Conservation (phyloP, 2,113 vertebrate genomes). For the Nasalis larvatus region DNA sequence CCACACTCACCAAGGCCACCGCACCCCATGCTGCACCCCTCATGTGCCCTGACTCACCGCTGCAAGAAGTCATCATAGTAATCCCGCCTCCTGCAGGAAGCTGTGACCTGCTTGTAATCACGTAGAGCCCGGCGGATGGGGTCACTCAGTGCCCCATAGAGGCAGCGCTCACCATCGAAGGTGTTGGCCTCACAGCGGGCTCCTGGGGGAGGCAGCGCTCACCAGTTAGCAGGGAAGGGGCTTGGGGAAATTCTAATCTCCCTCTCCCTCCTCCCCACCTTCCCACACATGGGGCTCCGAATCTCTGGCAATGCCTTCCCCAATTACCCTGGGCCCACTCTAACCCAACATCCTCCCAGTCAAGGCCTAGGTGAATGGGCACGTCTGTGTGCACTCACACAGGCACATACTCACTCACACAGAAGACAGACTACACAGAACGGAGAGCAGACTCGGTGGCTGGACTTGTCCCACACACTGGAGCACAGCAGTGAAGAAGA, state of each 20-base stretch:
- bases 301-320: background rate
- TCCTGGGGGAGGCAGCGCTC: constrained; percentile 80
- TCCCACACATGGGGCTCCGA: background rate
- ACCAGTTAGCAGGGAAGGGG: background rate
- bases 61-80: constrained; percentile 95
- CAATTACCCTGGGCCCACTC: background rate
- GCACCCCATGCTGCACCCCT: background rate
- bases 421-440: background rate
- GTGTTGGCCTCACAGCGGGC: constrained; percentile 98
- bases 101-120: constrained; percentile 95
- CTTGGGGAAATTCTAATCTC: background rate
- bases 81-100: constrained; percentile 92
- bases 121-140: constrained; percentile 92
- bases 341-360: background rate
- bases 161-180: constrained; percentile 95
- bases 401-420: background rate
- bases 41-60: constrained; percentile 83
- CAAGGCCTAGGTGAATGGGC: background rate
- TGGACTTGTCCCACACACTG: background rate
- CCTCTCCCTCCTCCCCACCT: background rate
- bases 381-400: background rate
- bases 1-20: background rate
- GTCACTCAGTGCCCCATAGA: constrained; percentile 94
- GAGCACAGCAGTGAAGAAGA: background rate
- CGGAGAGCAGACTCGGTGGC: background rate